Evolutionary conservation across 1,140 invertebrate genomes (phyloP), one percentile per base, ranked within the genome.

Genomic region (Armadillidium nasatum): DNA sequence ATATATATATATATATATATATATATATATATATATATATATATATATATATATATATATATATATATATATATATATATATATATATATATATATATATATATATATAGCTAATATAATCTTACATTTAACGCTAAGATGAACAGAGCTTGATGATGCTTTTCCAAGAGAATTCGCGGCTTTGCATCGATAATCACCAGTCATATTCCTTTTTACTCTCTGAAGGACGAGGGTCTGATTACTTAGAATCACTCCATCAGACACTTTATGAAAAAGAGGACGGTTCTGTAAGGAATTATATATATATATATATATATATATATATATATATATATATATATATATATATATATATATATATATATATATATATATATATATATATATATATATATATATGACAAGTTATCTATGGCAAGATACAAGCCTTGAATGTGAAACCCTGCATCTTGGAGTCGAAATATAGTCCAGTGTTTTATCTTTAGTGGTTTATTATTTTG

Each of bases 21-120:
- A 60, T 60, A 60, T 60, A 60, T 13, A 19, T 60, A 60, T 50
- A 60, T 60, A 60, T 60, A 60, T 60, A 60, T 50, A 60, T 60
- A 60, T 60, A 60, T 60, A 4, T 60, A 60, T 60, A 19, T 60
- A 60, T 60, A 50, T 60, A 60, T 60, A 60, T 60, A 50, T 60
- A 60, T 60, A 60, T 60, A 60, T 60, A 60, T 60, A 60, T 60
- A 60, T 60, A 60, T 60, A 60, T 60, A 60, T 60, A 60, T 60
- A 60, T 60, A 60, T 60, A 60, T 60, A 60, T 60, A 60, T 60
- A 60, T 60, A 60, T 60, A 60, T 60, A 60, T 19, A 60, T 60
- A 60, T 19, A 15, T 19, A 19, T 4, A 4, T 4, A 60, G 33
- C 2, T 33, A 15, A 13, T 15, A 19, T 60, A 7, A 15, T 60